Percentiles rank a stretch among this genome's conserved stretches.
Conservation (phyloP, 2,113 vertebrate genomes). For the Todiramphus saurophagus region DNA sequence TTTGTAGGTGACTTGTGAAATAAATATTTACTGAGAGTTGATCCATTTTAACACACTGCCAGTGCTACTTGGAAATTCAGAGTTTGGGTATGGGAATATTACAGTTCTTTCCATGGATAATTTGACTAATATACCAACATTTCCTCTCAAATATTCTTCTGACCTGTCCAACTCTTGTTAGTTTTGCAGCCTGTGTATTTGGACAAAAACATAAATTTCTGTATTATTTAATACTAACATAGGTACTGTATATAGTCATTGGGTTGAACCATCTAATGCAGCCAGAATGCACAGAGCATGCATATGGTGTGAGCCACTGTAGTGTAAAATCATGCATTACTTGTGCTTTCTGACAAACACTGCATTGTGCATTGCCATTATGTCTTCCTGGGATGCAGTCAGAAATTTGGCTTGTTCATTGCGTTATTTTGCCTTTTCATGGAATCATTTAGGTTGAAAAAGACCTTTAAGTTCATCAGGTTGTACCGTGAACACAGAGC, state of each 20-base stretch:
- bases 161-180: background rate
- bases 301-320: background rate
- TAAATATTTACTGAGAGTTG: conserved; percentile 14
- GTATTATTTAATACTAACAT: background rate
- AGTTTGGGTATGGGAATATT: background rate
- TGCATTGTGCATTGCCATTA: background rate
- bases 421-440: background rate
- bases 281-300: background rate
- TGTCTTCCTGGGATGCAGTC: background rate
- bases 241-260: background rate
- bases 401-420: background rate
- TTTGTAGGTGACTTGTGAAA: conserved; percentile 25
- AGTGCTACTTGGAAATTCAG: background rate
- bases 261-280: background rate
- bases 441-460: background rate
- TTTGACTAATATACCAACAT: background rate
- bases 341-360: fast-evolving
- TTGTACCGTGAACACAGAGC: background rate
- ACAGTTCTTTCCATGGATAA: background rate
- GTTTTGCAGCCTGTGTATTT: background rate
- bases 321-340: fast-evolving
- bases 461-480: background rate
- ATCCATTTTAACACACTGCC: background rate
- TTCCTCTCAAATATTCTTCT: background rate
- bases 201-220: background rate